These are phyloP conservation scores for Saxicola maurus DNA, from an alignment of 2,797 vertebrate species.

Conservation along the genomic window DNA sequence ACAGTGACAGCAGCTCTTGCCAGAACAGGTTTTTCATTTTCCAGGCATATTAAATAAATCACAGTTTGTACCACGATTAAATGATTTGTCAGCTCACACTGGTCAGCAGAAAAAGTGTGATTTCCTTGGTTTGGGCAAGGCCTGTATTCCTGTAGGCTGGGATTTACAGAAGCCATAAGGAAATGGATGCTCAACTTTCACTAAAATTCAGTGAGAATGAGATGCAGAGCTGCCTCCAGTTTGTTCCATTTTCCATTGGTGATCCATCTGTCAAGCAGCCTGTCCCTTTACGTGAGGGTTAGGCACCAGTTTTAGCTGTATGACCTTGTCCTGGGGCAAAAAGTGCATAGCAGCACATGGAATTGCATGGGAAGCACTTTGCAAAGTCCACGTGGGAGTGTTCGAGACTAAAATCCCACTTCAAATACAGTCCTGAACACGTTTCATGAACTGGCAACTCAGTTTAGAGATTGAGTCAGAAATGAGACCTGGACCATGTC, in stretches of 20 bases:
- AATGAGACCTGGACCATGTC: background rate
- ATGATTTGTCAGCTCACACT: background rate
- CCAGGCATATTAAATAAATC: background rate
- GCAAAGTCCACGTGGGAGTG: background rate
- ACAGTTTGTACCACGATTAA: background rate
- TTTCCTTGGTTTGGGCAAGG: background rate
- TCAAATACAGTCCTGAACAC: background rate
- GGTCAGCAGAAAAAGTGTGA: background rate
- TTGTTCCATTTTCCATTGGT: background rate
- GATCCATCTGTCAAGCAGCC: background rate
- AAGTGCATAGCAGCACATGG: background rate
- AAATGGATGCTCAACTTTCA: background rate
- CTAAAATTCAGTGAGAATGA: background rate
- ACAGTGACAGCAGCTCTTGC: background rate
- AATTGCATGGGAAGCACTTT: background rate
- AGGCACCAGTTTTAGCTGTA: background rate
- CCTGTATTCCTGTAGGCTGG: background rate
- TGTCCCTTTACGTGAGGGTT: background rate
- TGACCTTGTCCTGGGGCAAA: background rate
- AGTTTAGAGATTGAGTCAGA: background rate
- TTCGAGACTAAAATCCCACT: background rate
- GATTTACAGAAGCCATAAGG: background rate
- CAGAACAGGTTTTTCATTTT: background rate
- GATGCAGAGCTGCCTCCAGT: background rate
- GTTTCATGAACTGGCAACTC: background rate